Evolutionary conservation across 2,113 vertebrate genomes (phyloP), one percentile per base, ranked within the genome.

Genomic region (Syrrhaptes paradoxus): DNA sequence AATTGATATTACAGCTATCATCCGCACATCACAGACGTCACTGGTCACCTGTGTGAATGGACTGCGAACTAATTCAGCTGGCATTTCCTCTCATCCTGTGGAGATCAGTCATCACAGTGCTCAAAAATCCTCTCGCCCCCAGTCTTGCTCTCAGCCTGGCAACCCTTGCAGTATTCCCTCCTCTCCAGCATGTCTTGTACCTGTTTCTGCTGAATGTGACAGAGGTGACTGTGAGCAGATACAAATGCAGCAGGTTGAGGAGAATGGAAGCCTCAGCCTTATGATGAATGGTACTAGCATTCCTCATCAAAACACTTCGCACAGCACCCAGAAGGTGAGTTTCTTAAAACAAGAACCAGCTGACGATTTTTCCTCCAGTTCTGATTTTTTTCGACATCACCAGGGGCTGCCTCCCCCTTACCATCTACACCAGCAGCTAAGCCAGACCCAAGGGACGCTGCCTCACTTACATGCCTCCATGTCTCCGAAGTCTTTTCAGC

Each of bases 281-380:
- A 90, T 97, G 82, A 96, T 98, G 94, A 97, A 97, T 52, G 93
- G 94, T n/a, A 87, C 90, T 38, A 89, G 85, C 78, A 66, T 97
- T 38, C 97, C 97, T 48, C 97, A 94, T 76, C 98, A 97, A 54
- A 96, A 89, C 63, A 85, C 98, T 63, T 96, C 97, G 4, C 98
- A 98, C 3, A 32, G 98, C 95, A 94, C 96, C 73, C 98, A 98
- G 93, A 98, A 98, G 97, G 89, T 97, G 71, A 73, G 98, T 96
- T 97, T 98, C 95, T 97, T 99, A 94, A 99, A 99, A 96, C 99
- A 99, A 97, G 99, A 99, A 95, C 99, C 99, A 13, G 90, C 98
- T 43, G 99, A 99, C 1, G 99, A 99, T 92, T 99, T 99, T 88
- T 98, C 98, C 3, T 98, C 98, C 43, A 91, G 98, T 52, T 98